Evolutionary conservation across 35 echinoderm and acorn worm species (phyloP), one percentile per base, ranked within the genome.

Genomic region (Patiria miniata): DNA sequence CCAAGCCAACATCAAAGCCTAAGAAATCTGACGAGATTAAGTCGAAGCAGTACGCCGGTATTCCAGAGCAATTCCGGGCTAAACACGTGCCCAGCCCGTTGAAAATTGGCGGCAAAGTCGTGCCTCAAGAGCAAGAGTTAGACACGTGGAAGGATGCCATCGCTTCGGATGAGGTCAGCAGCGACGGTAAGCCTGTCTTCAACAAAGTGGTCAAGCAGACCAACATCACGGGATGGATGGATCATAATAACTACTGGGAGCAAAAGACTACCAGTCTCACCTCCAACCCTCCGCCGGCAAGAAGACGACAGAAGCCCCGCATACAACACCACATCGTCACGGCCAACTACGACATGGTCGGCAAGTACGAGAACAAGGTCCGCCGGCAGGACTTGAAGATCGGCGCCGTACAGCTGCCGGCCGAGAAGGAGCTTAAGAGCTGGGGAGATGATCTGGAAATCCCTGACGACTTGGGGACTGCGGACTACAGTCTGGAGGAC

Each of bases 141-240:
- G 78, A 83, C 10, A 86, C 78, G 52, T 96, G 94, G 94, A 76
- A 81, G 79, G 86, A 96, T 58, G 83, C 80, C 52, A 96, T 96
- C 18, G 87, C 88, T 80, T 56, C 79, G 0, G 81, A 93, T 26
- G 91, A 84, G 39, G 19, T 92, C 21, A 81, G 78, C 39, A 69
- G 77, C n/a, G 86, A 87, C 18, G 94, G 94, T 16, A 81, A 92
- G 37, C 86, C 78, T 23, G 82, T 88, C 8, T 93, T 78, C 61
- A 96, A 96, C 68, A 89, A 81, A 88, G 86, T 96, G 21, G 94
- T 96, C 10, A 96, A 96, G 69, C 40, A 92, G 83, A 92, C 94
- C 30, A 83, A 96, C 78, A 86, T 96, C 18, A 78, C 77, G 0
- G 90, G 82, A 4, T 96, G 94, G 94, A 96, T 96, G 56, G 88